Base-by-base conservation (phyloP, 2,888 invertebrate species). In the Drosophila austrosaltans region DNA sequence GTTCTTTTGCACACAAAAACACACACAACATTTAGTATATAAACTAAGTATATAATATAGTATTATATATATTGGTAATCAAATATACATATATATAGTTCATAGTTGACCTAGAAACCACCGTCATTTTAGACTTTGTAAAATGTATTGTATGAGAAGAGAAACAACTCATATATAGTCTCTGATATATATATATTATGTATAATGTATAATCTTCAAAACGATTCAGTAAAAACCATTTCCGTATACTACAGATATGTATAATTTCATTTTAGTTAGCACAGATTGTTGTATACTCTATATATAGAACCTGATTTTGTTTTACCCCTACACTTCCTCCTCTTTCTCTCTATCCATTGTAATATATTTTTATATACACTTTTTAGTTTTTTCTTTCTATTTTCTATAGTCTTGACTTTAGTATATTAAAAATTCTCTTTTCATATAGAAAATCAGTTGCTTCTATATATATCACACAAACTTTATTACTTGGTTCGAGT, bases 81-180 rank as follows among this genome's bases (percentile, higher is more conserved):
- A 62, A 44, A 73, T 65, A 66, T 69, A 68, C 63, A 76, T 69
- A 68, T 65, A 76, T 72, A 39, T 87, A 85, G 88, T 67, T 69
- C 10, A 81, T 83, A 85, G 87, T 79, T 78, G 81, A 85, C 69
- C 86, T 88, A 85, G 86, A 85, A 88, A 85, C 85, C 85, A 85
- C 85, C 85, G 85, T 86, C 88, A 88, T 85, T 69, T 83, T 88
- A 88, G 88, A 88, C 83, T 83, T 79, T 83, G 76, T 81, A 84
- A 75, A 72, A 75, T 82, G 78, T 81, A 81, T 70, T 82, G 78
- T 81, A 85, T 67, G 69, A 8, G 2, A 7, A 3, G 48, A 48
- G 48, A 22, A 25, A n/a, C 4, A n/a, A 12, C 48, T 48, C 48
- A 48, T 16, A 48, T 16, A 44, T 44, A 16, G 16, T 25, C 22